Conservation (phyloP, 2,113 vertebrate genomes). For the Grantiella picta region DNA sequence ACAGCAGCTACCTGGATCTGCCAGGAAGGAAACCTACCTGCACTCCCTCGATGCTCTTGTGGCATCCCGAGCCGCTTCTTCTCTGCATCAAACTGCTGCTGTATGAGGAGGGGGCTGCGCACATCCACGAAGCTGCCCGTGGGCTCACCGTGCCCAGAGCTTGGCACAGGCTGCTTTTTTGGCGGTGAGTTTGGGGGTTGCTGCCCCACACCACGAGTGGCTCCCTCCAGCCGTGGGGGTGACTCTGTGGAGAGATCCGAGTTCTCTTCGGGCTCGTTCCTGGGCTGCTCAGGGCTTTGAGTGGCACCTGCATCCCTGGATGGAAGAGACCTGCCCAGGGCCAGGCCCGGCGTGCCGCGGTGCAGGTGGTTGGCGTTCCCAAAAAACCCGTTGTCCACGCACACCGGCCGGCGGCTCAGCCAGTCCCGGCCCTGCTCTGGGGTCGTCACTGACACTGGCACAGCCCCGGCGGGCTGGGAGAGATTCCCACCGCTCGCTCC, state of each 20-base stretch:
- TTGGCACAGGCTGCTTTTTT: background rate
- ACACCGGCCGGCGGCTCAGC: conserved; percentile 30
- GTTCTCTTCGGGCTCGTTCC: background rate
- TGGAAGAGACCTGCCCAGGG: background rate
- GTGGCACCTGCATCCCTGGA: accelerated
- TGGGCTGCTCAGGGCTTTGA: background rate
- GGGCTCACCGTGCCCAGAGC: accelerated
- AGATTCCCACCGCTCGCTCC: background rate
- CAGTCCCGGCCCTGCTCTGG: background rate
- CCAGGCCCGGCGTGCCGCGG: accelerated
- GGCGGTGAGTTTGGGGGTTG: background rate
- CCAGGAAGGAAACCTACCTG: background rate
- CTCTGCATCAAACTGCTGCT: background rate
- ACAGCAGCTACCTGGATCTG: background rate
- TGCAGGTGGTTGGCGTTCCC: conserved; percentile 42
- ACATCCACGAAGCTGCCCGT: background rate
- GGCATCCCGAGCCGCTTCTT: background rate
- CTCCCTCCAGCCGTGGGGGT: accelerated
- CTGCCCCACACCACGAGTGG: accelerated
- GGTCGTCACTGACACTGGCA: accelerated
- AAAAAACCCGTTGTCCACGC: conserved; percentile 16
- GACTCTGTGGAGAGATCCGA: background rate
- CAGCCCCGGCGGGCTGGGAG: accelerated
- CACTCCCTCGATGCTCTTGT: accelerated
- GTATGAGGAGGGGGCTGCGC: background rate